Base-by-base conservation (phyloP, 2,888 invertebrate genomes). In the Drosophila mulleri region DNA sequence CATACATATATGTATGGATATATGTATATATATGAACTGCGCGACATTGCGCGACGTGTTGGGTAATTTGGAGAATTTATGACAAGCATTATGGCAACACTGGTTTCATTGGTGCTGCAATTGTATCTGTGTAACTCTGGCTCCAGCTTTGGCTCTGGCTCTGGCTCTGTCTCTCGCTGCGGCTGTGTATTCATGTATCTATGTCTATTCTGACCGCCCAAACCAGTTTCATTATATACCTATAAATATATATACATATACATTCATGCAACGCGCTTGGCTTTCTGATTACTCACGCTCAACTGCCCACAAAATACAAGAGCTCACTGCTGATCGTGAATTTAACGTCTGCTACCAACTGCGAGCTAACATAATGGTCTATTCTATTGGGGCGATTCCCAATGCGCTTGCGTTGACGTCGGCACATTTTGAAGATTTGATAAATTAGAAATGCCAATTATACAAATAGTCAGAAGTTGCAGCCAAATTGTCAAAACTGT, bases 41-140 rank as follows among this genome's bases (percentile, higher is more conserved):
- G 60, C 60, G 67, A 78, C 68, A 63, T 69, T 68, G 72, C 61
- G 72, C 68, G 82, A 82, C 83, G 79, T 84, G 84, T 87, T 84
- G 81, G 89, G 86, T 90, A 91, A 91, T 91, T 90, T 90, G 82
- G 80, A 82, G 85, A 91, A 90, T 90, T 91, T 91, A 89, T 87
- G 86, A 88, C 89, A 75, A 75, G 87, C 86, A 84, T 87, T 88
- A 83, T 88, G 86, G 87, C 84, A 84, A 86, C 86, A 87, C 88
- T 80, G 82, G 83, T 69, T 68, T 56, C 71, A 77, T 62, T 58
- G n/a, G 20, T 54, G 32, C 64, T 52, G 75, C 57, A 54, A 58
- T 54, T 64, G 59, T 60, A 53, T 52, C 52, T 59, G 68, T 67
- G 20, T 50, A 42, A 23, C 47, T 57, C 48, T 29, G 8, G 73